These are phyloP conservation scores for Protophormia terraenovae DNA, from an alignment of 2,888 invertebrate species.

Conservation along the genomic window DNA sequence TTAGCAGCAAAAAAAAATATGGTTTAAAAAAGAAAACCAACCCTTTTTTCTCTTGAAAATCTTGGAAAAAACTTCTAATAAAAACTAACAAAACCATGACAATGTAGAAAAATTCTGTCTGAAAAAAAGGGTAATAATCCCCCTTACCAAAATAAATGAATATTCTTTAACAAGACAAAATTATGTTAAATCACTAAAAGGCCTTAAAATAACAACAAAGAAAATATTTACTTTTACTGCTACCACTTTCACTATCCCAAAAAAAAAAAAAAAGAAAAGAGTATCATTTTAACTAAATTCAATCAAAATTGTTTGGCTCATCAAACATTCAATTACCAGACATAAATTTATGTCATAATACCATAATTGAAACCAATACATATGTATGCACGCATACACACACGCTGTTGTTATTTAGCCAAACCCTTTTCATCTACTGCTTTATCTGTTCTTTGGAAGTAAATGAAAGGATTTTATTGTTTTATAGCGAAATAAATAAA, in stretches of 20 bases:
- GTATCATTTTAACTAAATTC: constrained; percentile 72
- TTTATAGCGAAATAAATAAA: constrained; percentile 37
- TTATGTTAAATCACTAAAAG: constrained; percentile 78
- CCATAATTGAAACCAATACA: constrained; percentile 57
- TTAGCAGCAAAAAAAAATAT: constrained; percentile 59
- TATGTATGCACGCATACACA: neutral
- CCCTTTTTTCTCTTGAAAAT: constrained; percentile 63
- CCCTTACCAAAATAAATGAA: constrained; percentile 67
- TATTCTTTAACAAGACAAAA: constrained; percentile 67
- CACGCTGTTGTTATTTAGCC: too few species aligned
- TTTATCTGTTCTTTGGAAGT: too few species aligned
- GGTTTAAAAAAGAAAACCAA: constrained; percentile 10
- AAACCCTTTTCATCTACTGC: neutral
- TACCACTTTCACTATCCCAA: too few species aligned
- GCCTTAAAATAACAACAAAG: constrained; percentile 74
- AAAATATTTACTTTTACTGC: constrained; percentile 73
- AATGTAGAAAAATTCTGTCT: constrained; percentile 33
- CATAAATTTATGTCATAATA: constrained; percentile 73
- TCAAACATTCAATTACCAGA: constrained; percentile 79
- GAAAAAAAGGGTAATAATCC: constrained; percentile 40
- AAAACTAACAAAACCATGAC: constrained; percentile 66
- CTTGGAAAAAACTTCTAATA: constrained; percentile 32
- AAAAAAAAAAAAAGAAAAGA: too few species aligned
- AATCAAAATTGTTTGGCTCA: constrained; percentile 80
- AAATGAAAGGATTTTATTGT: constrained; percentile 44